Percentiles rank a stretch among this genome's conserved stretches.
Evolutionary conservation across 2,797 vertebrate genomes (phyloP).

Genomic region (Merluccius polli): DNA sequence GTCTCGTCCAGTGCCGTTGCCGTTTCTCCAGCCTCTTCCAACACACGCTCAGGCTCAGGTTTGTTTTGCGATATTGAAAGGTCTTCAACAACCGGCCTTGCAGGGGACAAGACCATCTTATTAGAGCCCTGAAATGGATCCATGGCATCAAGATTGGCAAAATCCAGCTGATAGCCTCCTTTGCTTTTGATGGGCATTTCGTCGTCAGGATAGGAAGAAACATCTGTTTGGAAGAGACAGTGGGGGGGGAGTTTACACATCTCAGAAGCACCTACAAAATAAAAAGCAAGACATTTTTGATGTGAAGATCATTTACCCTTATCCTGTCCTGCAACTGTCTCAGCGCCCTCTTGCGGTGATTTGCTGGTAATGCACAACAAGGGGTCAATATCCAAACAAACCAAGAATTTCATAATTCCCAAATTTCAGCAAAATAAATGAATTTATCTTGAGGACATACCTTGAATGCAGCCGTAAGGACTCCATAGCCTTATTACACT

Average conservation of each 20-base stretch:
- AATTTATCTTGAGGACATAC: conserved; percentile 64
- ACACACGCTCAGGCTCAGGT: conserved; percentile 13
- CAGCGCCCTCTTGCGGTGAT: conserved; percentile 18
- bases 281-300: too few species aligned
- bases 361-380: conserved; percentile 46
- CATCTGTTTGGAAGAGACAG: conserved; percentile 25
- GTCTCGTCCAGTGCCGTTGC: conserved; percentile 66
- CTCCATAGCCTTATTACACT: conserved; percentile 49
- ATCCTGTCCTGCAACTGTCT: conserved; percentile 14
- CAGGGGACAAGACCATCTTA: conserved; percentile 54
- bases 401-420: not conserved
- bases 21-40: conserved; percentile 30
- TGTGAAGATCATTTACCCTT: conserved; percentile 45
- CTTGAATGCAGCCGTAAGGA: conserved; percentile 46
- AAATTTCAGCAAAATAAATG: not conserved
- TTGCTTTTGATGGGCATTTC: conserved; percentile 71
- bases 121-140: conserved; percentile 62
- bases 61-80: conserved; percentile 13
- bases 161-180: conserved; percentile 76
- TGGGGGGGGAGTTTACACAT: not conserved
- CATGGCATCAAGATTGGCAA: conserved; percentile 59
- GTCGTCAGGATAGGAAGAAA: conserved; percentile 63
- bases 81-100: conserved; percentile 22
- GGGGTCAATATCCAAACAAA: not conserved
- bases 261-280: not conserved